phyloP scores from a whole-genome alignment of 2,888 invertebrate species.

The Tachystola acroxantha region DNA sequence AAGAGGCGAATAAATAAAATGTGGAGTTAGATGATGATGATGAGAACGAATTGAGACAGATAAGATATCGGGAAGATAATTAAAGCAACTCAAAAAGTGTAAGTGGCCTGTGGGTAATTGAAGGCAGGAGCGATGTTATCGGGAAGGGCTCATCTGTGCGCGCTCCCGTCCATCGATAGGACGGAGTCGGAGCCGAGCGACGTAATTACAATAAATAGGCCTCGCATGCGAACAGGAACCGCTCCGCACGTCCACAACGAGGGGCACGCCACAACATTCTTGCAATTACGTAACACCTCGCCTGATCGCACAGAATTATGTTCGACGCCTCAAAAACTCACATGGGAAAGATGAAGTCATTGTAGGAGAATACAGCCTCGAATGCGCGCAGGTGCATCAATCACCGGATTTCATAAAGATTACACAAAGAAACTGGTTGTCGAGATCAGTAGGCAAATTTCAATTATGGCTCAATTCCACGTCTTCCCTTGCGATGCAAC shows the following conservation, averaged over 20 bases:
- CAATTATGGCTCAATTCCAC: conserved; percentile 8
- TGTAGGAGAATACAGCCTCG: too few relatives aligned
- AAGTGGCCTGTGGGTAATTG: conserved; percentile 42
- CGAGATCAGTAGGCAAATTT: background rate
- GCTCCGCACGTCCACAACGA: conserved; percentile 33
- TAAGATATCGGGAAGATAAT: conserved; percentile 10
- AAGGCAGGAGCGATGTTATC: conserved; percentile 41
- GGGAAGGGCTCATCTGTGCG: conserved; percentile 25
- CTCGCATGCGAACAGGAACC: conserved; percentile 58
- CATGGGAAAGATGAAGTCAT: conserved; percentile 11
- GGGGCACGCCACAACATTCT: conserved; percentile 45
- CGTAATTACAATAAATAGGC: conserved; percentile 70
- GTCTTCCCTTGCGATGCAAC: conserved; percentile 4
- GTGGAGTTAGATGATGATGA: conserved; percentile 3
- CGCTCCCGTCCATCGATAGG: conserved; percentile 42
- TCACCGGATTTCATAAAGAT: background rate
- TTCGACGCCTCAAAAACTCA: conserved; percentile 16
- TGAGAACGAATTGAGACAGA: conserved; percentile 4
- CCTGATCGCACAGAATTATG: conserved; percentile 21
- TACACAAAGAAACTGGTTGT: background rate
- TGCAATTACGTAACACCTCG: conserved; percentile 53
- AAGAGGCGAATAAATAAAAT: too few relatives aligned
- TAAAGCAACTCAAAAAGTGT: conserved; percentile 25
- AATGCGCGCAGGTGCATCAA: background rate
- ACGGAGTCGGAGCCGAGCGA: conserved; percentile 44